Percentiles rank a stretch among this genome's conserved stretches.
These are phyloP conservation scores for Caradrina clavipalpis DNA, from an alignment of 2,888 invertebrate genomes.

Conservation along the genomic window DNA sequence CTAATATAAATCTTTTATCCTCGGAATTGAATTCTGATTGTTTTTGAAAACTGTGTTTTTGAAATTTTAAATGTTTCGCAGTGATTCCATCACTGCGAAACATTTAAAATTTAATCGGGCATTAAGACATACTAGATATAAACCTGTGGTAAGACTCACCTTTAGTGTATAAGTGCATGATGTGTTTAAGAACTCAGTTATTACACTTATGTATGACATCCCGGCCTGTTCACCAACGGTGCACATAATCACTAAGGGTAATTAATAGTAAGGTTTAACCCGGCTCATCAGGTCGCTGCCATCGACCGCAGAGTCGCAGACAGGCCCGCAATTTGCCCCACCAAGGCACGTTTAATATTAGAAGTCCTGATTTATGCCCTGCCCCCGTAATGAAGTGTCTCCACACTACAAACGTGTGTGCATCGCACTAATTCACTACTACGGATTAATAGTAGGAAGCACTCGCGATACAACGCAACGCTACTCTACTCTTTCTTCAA, in stretches of 20 bases:
- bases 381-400: slow-evolving; percentile 90
- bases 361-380: slow-evolving; percentile 90
- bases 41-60: too few species aligned
- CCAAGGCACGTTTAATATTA: slow-evolving; percentile 91
- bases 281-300: slow-evolving; percentile 63
- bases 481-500: slow-evolving; percentile 35
- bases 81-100: too few species aligned
- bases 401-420: slow-evolving; percentile 88
- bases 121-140: background rate
- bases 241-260: slow-evolving; percentile 40
- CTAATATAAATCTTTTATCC: too few species aligned
- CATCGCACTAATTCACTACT: slow-evolving; percentile 88
- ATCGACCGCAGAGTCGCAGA: slow-evolving; percentile 76
- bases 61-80: too few species aligned
- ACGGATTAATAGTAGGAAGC: slow-evolving; percentile 82
- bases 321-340: slow-evolving; percentile 86
- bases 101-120: background rate
- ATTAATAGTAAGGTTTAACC: slow-evolving; percentile 57
- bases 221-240: background rate
- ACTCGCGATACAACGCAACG: slow-evolving; percentile 48
- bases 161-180: background rate
- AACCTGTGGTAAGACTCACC: too few species aligned
- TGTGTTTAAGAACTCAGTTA: background rate
- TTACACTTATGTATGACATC: background rate
- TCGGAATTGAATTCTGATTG: background rate